Base-by-base conservation (phyloP, 2,888 invertebrate genomes). In the Rotaria sp. region DNA sequence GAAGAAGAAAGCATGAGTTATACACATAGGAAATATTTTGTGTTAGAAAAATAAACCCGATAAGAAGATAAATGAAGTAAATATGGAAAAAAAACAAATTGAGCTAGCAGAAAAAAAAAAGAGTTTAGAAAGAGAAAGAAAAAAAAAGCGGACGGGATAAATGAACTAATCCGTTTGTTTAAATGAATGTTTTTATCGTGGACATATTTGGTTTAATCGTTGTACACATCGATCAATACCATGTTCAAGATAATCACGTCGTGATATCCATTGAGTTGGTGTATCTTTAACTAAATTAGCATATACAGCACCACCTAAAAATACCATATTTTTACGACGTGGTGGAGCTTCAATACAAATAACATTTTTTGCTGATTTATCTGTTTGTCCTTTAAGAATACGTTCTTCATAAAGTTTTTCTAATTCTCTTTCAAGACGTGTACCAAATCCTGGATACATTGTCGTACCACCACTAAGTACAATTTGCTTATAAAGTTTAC, bases 301-400 rank as follows among this genome's bases (percentile, higher is more conserved):
- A 88, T 99, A 92, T 1, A 99, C 98, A 50, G 99, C 97, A 86
- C 99, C 99, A 18, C 99, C 99, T 89, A 98, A 95, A 92, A 99
- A 99, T 86, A 99, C 99, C 97, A 99, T 97, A 92, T 99, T 97
- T 93, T 99, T 99, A 89, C 99, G 94, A 87, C 97, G 93, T 0
- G 98, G 98, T 0, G 98, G 97, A 92, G 98, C 98, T 91, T 99
- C 98, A 89, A 99, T 98, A 89, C 96, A 94, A 89, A 99, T 97
- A 93, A 98, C 98, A 93, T 99, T 98, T 94, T 97, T 98, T 95
- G 94, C 94, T 88, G 97, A 93, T 90, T 96, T 96, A 87, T 95
- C 95, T 84, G 94, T 94, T 91, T 98, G 96, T 90, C 97, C 97
- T 91, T 95, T 95, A 87, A 99, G 94, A 88, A 99, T 97, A 88